These are phyloP conservation scores for Apodemia duryi DNA, from an alignment of 2,888 invertebrate genomes.

Conservation along the genomic window DNA sequence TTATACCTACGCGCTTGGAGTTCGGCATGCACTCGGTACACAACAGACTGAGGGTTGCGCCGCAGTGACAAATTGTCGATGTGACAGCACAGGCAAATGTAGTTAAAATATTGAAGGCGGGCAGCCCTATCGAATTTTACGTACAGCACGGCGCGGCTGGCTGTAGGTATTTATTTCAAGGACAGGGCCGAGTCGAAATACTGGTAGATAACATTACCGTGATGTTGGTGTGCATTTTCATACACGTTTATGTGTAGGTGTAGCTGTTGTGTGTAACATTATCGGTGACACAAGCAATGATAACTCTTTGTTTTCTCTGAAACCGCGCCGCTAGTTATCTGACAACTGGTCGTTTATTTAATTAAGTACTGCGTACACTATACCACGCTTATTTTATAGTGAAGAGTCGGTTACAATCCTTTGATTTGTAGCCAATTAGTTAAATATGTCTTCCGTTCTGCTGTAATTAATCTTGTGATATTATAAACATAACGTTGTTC, in stretches of 20 bases:
- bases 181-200: too few relatives aligned
- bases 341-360: constrained; percentile 54
- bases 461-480: constrained; percentile 8
- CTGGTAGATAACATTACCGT: too few relatives aligned
- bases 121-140: too few relatives aligned
- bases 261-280: constrained; percentile 8
- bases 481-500: not conserved
- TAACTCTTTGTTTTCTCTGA: constrained; percentile 66
- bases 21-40: too few relatives aligned
- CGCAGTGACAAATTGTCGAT: too few relatives aligned
- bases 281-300: constrained; percentile 38
- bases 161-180: too few relatives aligned
- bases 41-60: too few relatives aligned
- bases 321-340: constrained; percentile 49
- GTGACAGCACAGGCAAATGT: too few relatives aligned
- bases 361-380: constrained; percentile 35
- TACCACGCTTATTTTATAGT: not conserved
- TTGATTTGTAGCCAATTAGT: constrained; percentile 15
- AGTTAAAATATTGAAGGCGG: too few relatives aligned
- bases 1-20: too few relatives aligned
- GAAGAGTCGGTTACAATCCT: constrained; percentile 3
- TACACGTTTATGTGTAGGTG: not conserved
- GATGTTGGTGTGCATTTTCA: not conserved
- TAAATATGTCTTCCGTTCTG: constrained; percentile 13
- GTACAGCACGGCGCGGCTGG: too few relatives aligned